Percentiles rank a stretch among this genome's conserved stretches.
Evolutionary conservation across 2,888 invertebrate species (phyloP).

Genomic region (Argyra leucocephala): DNA sequence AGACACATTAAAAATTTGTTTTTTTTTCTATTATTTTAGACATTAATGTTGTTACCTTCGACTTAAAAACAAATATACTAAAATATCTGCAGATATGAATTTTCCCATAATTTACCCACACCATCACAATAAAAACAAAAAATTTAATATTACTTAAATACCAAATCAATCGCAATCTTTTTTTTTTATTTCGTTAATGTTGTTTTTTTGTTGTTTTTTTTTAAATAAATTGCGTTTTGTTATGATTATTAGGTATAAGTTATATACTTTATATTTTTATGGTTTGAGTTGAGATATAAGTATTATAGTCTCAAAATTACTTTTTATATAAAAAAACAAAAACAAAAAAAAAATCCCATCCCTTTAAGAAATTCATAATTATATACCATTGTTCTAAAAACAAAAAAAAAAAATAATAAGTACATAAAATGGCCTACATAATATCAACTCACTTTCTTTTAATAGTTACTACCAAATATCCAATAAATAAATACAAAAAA

Average conservation of each 20-base stretch:
- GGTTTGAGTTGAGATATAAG: too few species aligned
- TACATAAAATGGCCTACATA: neutral
- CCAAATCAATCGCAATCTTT: slow-evolving; percentile 4
- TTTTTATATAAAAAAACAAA: neutral
- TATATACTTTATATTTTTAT: too few species aligned
- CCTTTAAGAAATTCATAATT: neutral
- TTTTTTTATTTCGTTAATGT: neutral
- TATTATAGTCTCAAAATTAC: neutral
- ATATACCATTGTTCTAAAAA: neutral
- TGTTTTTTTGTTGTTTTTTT: neutral
- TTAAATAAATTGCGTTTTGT: neutral
- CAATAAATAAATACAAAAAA: too few species aligned
- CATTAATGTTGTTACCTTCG: too few species aligned
- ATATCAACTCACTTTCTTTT: neutral
- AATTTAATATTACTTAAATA: neutral
- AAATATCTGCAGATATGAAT: neutral
- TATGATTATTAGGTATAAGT: too few species aligned
- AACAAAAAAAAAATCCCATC: neutral
- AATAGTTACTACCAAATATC: too few species aligned
- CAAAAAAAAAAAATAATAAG: neutral
- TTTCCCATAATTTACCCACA: neutral
- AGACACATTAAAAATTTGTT: too few species aligned
- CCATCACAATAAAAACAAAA: neutral
- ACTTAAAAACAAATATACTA: neutral
- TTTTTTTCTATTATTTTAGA: too few species aligned